phyloP scores from a whole-genome alignment of 2,797 vertebrate species.

The Carapus acus region DNA sequence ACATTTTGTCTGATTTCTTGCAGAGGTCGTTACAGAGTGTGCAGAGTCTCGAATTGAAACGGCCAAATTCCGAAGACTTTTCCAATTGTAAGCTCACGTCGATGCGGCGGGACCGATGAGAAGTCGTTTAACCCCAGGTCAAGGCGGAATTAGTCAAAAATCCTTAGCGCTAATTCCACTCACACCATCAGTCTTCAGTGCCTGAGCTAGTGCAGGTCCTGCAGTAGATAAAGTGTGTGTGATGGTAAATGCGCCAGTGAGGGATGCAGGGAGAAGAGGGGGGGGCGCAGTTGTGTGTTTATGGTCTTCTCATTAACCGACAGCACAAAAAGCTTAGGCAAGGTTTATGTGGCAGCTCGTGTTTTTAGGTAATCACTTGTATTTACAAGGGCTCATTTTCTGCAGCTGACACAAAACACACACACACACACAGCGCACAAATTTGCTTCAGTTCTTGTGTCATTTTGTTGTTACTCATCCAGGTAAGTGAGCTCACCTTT shows the following conservation, averaged over 20 bases:
- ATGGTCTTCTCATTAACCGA: constrained; percentile 32
- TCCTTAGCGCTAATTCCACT: constrained; percentile 63
- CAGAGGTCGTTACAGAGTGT: constrained; percentile 5
- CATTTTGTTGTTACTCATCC: constrained; percentile 46
- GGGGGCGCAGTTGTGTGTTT: constrained; percentile 15
- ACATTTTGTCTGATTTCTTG: too few species aligned
- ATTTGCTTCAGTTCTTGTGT: constrained; percentile 52
- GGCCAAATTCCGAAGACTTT: constrained; percentile 35
- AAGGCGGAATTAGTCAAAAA: constrained; percentile 53
- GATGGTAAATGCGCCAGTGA: constrained; percentile 8
- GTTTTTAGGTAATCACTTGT: constrained; percentile 52
- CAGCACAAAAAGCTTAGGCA: constrained; percentile 46
- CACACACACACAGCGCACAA: constrained; percentile 42
- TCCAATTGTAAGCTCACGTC: constrained; percentile 26
- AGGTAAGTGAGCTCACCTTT: constrained; percentile 42
- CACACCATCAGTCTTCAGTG: constrained; percentile 47
- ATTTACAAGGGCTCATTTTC: constrained; percentile 59
- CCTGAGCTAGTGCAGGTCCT: constrained; percentile 26
- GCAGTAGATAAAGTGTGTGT: constrained; percentile 32
- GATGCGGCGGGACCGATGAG: constrained; percentile 11
- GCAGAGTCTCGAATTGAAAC: constrained; percentile 28
- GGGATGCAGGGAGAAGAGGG: too few species aligned
- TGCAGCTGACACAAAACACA: constrained; percentile 30
- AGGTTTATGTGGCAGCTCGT: constrained; percentile 48
- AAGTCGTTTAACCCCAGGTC: constrained; percentile 44